phyloP scores from a whole-genome alignment of 1,140 invertebrate species.

The Sminthurinus signatus region DNA sequence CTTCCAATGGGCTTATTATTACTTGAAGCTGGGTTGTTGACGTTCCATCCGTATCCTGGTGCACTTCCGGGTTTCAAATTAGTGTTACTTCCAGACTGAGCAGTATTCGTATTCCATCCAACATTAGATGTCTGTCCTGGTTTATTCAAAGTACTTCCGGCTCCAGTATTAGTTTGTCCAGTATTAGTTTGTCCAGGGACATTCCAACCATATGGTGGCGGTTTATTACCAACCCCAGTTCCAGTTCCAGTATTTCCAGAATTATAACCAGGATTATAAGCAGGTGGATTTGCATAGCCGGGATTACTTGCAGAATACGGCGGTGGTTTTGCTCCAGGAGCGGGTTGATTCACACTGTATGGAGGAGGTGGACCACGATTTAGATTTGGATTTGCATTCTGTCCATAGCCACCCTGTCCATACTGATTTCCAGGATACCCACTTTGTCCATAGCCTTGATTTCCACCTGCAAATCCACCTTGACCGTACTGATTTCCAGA shows the following conservation, averaged over 20 bases:
- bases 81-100: not conserved
- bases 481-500: slow-evolving; percentile 11
- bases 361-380: not conserved
- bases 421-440: slow-evolving; percentile 8
- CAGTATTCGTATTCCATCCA: slow-evolving; percentile 30
- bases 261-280: not conserved
- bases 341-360: not conserved
- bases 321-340: slow-evolving; percentile 28
- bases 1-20: not conserved
- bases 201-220: slow-evolving; percentile 13
- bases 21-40: slow-evolving; percentile 5
- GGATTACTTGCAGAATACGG: not conserved
- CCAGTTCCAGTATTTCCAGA: slow-evolving; percentile 13
- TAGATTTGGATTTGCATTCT: not conserved
- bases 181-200: not conserved
- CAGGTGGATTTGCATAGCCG: not conserved
- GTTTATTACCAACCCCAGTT: slow-evolving; percentile 25
- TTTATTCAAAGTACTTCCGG: slow-evolving; percentile 2
- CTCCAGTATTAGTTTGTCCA: slow-evolving; percentile 19
- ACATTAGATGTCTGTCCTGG: slow-evolving; percentile 20
- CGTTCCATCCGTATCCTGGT: slow-evolving; percentile 17
- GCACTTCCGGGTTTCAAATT: not conserved
- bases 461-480: slow-evolving; percentile 15
- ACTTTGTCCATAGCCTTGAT: slow-evolving; percentile 13
- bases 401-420: slow-evolving; percentile 6